Evolutionary conservation across 2,888 invertebrate species (phyloP), one percentile per base, ranked within the genome.

Genomic region (Brachyptera risi): DNA sequence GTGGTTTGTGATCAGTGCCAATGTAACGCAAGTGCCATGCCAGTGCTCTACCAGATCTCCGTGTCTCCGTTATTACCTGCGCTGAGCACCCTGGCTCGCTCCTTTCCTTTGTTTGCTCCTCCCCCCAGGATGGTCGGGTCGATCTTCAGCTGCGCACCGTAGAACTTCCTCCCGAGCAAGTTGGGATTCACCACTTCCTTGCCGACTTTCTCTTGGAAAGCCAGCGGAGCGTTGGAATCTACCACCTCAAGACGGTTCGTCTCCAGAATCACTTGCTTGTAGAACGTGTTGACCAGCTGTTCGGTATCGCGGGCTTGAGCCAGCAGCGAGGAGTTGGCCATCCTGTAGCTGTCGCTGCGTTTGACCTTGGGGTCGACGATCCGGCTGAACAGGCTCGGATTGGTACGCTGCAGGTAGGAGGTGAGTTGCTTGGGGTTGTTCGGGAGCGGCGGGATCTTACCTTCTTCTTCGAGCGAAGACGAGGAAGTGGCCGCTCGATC

Each of bases 1-100:
- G n/a, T n/a, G n/a, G n/a, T n/a, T n/a, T n/a, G n/a, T n/a, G n/a
- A n/a, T n/a, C n/a, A n/a, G n/a, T n/a, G n/a, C n/a, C n/a, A n/a
- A n/a, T n/a, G n/a, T n/a, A n/a, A n/a, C n/a, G n/a, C n/a, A n/a
- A n/a, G n/a, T n/a, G n/a, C n/a, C n/a, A n/a, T n/a, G n/a, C n/a
- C n/a, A n/a, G n/a, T n/a, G n/a, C n/a, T n/a, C 77, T 79, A 89
- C 90, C 90, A 90, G 72, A 89, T 89, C 78, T 90, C 89, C 60
- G 88, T 88, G 65, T 83, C 21, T 24, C 21, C 44, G 17, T 11
- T 83, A 68, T 79, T 80, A 67, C 85, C 83, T 13, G 83, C 78
- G 70, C 84, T 83, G 66, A 88, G 78, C 64, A 86, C 83, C 71
- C 84, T 79, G 61, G 84, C 86, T 67, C 83, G 80, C 73, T 83